Evolutionary conservation across 1,140 invertebrate species (phyloP).

Genomic region (Zeugodacus cucurbitae): DNA sequence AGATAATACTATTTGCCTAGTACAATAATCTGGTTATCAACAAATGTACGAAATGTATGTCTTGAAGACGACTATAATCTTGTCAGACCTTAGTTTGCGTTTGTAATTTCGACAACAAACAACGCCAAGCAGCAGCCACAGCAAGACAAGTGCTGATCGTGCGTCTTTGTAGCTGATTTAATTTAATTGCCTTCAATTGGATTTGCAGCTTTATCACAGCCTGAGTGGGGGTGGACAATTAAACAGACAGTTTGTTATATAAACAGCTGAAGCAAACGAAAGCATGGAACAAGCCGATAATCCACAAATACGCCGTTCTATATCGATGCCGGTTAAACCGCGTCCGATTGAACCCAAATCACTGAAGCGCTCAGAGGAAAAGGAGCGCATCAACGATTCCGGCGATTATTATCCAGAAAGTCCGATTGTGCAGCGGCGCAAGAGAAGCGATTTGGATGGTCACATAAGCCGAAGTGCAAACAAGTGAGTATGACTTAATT

Average conservation of each 20-base stretch:
- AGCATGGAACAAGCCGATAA: conserved; percentile 3
- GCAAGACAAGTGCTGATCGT: neutral
- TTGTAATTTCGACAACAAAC: neutral
- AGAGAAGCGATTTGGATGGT: conserved; percentile 51
- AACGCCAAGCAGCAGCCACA: neutral
- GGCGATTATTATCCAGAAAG: conserved; percentile 60
- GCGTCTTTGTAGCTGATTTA: neutral
- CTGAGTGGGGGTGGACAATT: neutral
- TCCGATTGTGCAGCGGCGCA: conserved; percentile 52
- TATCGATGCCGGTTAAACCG: conserved; percentile 62
- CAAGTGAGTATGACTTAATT: conserved; percentile 51
- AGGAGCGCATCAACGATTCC: conserved; percentile 57
- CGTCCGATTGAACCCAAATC: conserved; percentile 55
- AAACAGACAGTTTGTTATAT: neutral
- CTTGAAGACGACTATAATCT: conserved; percentile 1
- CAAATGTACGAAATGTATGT: neutral
- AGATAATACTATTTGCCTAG: neutral
- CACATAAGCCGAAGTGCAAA: conserved; percentile 55
- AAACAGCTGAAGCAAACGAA: too few relatives aligned
- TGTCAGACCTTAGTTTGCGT: conserved; percentile 2
- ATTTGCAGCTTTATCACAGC: neutral
- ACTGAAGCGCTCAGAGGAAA: conserved; percentile 57
- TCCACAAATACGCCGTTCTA: conserved; percentile 55
- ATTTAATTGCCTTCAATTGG: conserved; percentile 34
- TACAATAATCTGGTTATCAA: neutral